Percentiles rank a stretch among this genome's conserved stretches.
These are phyloP conservation scores for Leguminivora glycinivorella DNA, from an alignment of 1,140 invertebrate genomes.

Conservation along the genomic window DNA sequence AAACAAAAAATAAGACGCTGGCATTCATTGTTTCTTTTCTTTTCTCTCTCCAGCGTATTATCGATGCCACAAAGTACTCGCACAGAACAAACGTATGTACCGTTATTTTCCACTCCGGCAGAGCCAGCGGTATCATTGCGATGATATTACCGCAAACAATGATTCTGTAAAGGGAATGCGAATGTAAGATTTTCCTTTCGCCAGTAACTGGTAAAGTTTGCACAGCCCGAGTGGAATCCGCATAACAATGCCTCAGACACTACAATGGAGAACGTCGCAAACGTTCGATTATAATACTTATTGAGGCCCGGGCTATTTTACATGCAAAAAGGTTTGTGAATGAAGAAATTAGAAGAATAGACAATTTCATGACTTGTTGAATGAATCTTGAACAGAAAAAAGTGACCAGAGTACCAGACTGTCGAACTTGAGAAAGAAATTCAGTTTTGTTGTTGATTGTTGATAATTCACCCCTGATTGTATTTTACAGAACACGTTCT, in stretches of 20 bases:
- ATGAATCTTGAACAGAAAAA: not conserved
- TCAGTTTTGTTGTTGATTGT: too few relatives aligned
- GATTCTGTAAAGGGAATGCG: conserved; percentile 22
- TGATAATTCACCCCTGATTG: too few relatives aligned
- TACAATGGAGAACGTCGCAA: conserved; percentile 36
- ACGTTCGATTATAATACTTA: conserved; percentile 27
- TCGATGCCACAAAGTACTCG: not conserved
- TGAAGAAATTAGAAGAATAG: conserved; percentile 19
- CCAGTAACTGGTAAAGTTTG: conserved; percentile 33
- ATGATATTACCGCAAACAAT: conserved; percentile 30
- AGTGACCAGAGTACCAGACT: not conserved
- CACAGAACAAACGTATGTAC: not conserved
- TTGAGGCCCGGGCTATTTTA: conserved; percentile 22
- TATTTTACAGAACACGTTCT: too few relatives aligned
- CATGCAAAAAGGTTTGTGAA: conserved; percentile 28
- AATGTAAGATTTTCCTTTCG: conserved; percentile 28
- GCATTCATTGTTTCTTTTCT: not conserved
- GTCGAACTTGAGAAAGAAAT: not conserved
- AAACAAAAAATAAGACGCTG: not conserved
- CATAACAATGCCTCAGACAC: conserved; percentile 41
- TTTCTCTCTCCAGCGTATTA: not conserved
- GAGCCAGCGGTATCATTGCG: conserved; percentile 5
- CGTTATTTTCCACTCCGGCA: conserved; percentile 4
- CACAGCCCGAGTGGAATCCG: conserved; percentile 34
- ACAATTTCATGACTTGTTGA: conserved; percentile 7